Evolutionary conservation across 1,140 invertebrate genomes (phyloP).

Genomic region (Plectrocnemia conspersa): DNA sequence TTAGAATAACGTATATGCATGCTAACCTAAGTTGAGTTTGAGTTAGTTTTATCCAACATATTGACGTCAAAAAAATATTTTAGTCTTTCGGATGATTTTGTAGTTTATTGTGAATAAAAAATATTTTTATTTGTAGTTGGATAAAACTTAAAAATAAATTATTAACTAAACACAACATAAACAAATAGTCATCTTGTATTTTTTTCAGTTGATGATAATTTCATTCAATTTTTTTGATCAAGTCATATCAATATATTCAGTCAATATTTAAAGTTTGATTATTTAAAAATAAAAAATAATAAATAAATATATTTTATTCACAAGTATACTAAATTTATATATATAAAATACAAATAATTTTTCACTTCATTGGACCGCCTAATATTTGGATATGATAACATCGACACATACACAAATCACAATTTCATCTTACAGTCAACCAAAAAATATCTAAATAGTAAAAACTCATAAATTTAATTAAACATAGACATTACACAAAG

Average conservation of each 20-base stretch:
- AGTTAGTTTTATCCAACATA: constrained; percentile 1
- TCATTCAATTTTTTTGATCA: not conserved
- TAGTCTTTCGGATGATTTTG: not conserved
- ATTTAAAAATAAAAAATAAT: not conserved
- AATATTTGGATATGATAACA: constrained; percentile 15
- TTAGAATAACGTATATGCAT: constrained; percentile 8
- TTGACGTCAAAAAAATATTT: not conserved
- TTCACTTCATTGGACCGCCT: constrained; percentile 16
- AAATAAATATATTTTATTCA: not conserved
- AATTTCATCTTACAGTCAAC: not conserved
- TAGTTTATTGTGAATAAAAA: not conserved
- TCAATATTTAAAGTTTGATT: not conserved
- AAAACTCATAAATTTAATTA: not conserved
- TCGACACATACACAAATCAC: not conserved
- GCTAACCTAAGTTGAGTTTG: constrained; percentile 1
- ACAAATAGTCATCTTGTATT: not conserved
- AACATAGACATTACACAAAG: too few species aligned
- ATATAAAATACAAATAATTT: constrained; percentile 3
- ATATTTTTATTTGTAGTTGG: not conserved
- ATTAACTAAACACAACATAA: not conserved
- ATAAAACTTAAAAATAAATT: not conserved
- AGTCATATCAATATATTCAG: not conserved
- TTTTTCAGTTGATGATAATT: not conserved
- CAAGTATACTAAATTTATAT: not conserved
- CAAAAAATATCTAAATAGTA: not conserved